Base-by-base conservation (phyloP, 2,113 vertebrate genomes). In the Syngnathus scovelli region DNA sequence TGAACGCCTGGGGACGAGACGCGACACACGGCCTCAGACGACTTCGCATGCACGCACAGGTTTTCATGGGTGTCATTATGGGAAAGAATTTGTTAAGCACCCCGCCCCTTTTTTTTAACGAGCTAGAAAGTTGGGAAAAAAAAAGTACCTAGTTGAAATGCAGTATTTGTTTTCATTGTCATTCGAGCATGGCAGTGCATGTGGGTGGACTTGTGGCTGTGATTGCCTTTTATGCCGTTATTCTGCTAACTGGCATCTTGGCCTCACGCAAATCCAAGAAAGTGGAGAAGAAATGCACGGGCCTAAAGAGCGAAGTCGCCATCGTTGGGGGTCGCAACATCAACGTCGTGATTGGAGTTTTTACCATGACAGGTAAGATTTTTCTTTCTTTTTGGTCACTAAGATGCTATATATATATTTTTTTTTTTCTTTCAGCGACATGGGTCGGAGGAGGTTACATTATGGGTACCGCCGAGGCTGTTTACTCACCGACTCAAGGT, bases 391-490 rank as follows among this genome's bases (percentile, higher is more conserved):
- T 5, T 15, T 3, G 7, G 36, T 37, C 18, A 62, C 13, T 21
- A 48, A 39, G 21, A 4, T 13, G 6, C 39, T 39, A 12, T 7
- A 15, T 69, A 5, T 21, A 3, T 16, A 0, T 64, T 48, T 62
- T n/a, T n/a, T n/a, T 7, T 71, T 1, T 67, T n/a, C 19, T 69
- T 73, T 58, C 59, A 94, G 92, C 93, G 6, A 92, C 90, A 4
- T 93, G 92, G 91, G 91, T 93, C 54, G 92, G 92, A 79, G 92
- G 91, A 78, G 91, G 88, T 10, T 93, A 90, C 61, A 90, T 93
- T 36, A 78, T 91, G 49, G 90, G 90, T 49, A 92, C 83, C 15
- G 90, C 92, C 73, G 93, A 94, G 84, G 88, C 88, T 0, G 78
- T 92, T 72, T 93, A 93, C 70, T 78, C 89, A 68, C 92, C 91